Conservation (phyloP, 1,140 invertebrate species). For the Halesus radiatus region DNA sequence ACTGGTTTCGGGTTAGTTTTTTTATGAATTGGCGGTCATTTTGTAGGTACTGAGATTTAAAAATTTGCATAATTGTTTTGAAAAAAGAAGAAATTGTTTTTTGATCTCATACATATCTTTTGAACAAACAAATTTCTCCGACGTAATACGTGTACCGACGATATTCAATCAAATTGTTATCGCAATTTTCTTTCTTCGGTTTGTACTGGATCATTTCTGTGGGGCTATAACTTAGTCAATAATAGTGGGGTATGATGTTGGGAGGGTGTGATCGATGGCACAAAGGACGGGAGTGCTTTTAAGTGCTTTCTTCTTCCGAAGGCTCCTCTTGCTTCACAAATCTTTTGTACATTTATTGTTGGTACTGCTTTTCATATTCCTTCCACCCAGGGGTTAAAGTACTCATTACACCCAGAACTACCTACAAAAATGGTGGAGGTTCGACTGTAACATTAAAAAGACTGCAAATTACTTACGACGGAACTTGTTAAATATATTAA, state of each 20-base stretch:
- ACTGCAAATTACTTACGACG: too few relatives aligned
- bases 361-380: too few relatives aligned
- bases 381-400: neutral
- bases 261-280: conserved; percentile 52
- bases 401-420: too few relatives aligned
- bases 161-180: conserved; percentile 12
- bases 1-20: too few relatives aligned
- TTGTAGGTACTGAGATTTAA: too few relatives aligned
- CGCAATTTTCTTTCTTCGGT: neutral
- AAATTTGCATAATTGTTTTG: too few relatives aligned
- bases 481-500: too few relatives aligned
- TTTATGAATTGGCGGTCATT: too few relatives aligned
- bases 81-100: too few relatives aligned
- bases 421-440: too few relatives aligned
- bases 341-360: too few relatives aligned
- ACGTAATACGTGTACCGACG: neutral
- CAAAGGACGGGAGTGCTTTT: conserved; percentile 14
- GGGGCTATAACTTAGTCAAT: neutral
- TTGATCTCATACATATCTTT: neutral
- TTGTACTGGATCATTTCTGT: neutral
- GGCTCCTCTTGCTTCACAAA: neutral
- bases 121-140: neutral
- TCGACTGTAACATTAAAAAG: too few relatives aligned
- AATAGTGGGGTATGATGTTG: conserved; percentile 28
- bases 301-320: neutral